phyloP scores from a whole-genome alignment of 2,113 vertebrate species.

The Rhinolophus ferrumequinum region DNA sequence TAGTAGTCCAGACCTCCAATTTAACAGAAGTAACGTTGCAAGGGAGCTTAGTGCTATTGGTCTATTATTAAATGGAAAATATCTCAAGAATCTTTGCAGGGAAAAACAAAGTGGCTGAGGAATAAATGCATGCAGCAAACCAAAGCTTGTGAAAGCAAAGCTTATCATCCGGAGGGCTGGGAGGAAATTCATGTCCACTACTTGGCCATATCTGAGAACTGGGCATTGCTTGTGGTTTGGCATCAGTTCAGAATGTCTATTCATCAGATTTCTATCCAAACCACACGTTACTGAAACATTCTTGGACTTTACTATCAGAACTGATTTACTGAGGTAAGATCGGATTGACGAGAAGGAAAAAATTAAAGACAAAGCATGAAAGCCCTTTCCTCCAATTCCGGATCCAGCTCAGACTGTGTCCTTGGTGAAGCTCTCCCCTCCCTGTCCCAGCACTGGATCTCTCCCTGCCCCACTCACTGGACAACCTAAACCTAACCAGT shows the following conservation, averaged over 20 bases:
- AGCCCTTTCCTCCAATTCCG: background rate
- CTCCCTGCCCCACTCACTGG: background rate
- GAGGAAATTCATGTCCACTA: fast-evolving
- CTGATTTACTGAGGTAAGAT: background rate
- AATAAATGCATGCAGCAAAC: background rate
- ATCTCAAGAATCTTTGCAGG: background rate
- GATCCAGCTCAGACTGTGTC: background rate
- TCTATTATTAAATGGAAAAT: background rate
- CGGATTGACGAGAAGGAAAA: background rate
- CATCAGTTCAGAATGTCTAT: background rate
- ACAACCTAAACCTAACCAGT: background rate
- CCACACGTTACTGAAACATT: background rate
- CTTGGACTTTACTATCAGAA: background rate
- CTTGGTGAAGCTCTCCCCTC: background rate
- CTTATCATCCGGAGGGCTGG: background rate
- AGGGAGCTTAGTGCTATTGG: background rate
- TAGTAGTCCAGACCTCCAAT: background rate
- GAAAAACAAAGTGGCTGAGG: background rate
- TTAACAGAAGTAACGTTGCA: background rate
- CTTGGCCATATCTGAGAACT: background rate
- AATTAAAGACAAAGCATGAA: background rate
- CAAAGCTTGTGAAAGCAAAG: background rate
- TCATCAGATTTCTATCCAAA: background rate
- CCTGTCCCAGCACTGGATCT: too few relatives aligned
- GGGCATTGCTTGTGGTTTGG: background rate